These are phyloP conservation scores for Mormyrops boulengeri DNA, from an alignment of 2,797 vertebrate species.

Conservation along the genomic window DNA sequence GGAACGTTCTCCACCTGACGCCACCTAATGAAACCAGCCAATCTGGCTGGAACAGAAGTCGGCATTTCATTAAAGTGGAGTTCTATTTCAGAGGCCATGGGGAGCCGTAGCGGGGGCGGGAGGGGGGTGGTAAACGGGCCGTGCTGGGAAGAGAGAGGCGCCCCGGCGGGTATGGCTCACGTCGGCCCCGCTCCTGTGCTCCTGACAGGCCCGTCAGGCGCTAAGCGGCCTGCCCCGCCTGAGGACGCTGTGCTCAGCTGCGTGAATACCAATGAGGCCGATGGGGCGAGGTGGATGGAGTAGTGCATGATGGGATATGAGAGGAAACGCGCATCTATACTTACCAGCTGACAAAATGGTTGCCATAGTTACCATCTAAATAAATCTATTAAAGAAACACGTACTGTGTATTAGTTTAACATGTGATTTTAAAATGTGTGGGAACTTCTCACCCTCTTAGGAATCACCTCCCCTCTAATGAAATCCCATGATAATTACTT, in stretches of 20 bases:
- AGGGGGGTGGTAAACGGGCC: conserved; percentile 7
- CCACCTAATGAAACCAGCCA: conserved; percentile 57
- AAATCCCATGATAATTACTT: background rate
- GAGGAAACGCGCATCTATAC: background rate
- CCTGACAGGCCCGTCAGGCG: conserved; percentile 59
- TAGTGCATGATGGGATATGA: background rate
- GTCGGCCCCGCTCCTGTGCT: conserved; percentile 60
- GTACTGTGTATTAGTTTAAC: background rate
- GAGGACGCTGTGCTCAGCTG: conserved; percentile 34
- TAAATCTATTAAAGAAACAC: background rate
- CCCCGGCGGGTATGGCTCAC: conserved; percentile 58
- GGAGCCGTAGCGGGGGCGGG: conserved; percentile 26
- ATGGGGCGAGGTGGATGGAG: background rate
- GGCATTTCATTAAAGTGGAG: conserved; percentile 47
- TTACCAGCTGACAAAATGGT: background rate
- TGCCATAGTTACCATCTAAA: background rate
- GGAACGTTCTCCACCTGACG: conserved; percentile 58
- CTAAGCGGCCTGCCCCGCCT: conserved; percentile 41
- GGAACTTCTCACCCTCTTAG: background rate
- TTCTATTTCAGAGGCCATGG: conserved; percentile 52
- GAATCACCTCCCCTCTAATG: background rate
- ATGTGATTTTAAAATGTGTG: background rate
- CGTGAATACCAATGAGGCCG: conserved; percentile 7
- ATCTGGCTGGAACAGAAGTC: conserved; percentile 60
- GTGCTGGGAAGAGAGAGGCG: conserved; percentile 38